These are phyloP conservation scores for Phasia obesa DNA, from an alignment of 2,888 invertebrate genomes.

Conservation along the genomic window DNA sequence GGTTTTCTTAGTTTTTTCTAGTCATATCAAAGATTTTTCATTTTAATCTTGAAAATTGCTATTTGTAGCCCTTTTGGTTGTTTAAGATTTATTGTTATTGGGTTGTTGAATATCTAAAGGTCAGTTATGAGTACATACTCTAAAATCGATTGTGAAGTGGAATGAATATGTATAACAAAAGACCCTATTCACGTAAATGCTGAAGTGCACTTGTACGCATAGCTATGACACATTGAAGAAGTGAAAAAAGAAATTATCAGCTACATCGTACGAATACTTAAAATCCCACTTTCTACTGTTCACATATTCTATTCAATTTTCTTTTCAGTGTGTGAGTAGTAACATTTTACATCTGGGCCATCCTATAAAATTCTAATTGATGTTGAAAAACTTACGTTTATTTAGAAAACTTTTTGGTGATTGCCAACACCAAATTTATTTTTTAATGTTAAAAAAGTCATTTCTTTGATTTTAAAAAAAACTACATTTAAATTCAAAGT, in stretches of 20 bases:
- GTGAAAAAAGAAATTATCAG: neutral
- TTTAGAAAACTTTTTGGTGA: neutral
- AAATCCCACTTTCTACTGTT: too few species aligned
- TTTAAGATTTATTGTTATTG: slow-evolving; percentile 48
- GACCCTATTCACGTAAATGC: slow-evolving; percentile 10
- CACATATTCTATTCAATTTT: neutral
- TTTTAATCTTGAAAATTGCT: neutral
- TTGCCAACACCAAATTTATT: neutral
- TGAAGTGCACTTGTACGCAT: neutral
- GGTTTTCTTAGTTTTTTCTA: slow-evolving; percentile 5
- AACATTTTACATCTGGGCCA: neutral
- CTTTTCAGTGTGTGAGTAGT: neutral
- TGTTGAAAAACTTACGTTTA: neutral
- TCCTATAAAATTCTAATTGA: neutral
- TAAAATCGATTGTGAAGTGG: neutral
- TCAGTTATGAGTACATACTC: slow-evolving; percentile 30
- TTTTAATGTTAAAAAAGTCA: slow-evolving; percentile 21
- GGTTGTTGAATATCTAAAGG: slow-evolving; percentile 54
- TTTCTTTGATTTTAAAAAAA: slow-evolving; percentile 40
- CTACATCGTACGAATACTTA: neutral
- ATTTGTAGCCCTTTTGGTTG: neutral
- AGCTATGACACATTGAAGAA: neutral
- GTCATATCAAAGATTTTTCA: slow-evolving; percentile 10
- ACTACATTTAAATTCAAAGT: slow-evolving; percentile 54
- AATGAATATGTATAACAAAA: slow-evolving; percentile 5